These are phyloP conservation scores for Bombyx mori DNA, from an alignment of 1,140 invertebrate genomes.

Conservation along the genomic window DNA sequence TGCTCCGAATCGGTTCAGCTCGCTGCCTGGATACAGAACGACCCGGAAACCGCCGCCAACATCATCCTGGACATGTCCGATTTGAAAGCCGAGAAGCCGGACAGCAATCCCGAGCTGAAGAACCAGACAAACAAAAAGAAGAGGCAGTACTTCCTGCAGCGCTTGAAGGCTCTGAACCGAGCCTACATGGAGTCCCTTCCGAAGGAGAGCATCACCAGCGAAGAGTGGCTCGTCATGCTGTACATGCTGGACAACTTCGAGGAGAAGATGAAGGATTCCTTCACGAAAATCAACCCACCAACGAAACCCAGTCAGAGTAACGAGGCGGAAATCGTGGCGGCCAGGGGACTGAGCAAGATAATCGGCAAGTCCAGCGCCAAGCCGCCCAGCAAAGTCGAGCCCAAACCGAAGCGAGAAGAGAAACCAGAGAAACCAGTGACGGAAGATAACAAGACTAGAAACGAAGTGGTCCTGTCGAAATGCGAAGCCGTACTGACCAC, in stretches of 20 bases:
- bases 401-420: conserved; percentile 32
- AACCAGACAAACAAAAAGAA: conserved; percentile 35
- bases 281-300: conserved; percentile 31
- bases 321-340: conserved; percentile 61
- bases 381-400: conserved; percentile 36
- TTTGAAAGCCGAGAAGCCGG: conserved; percentile 33
- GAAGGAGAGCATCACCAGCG: conserved; percentile 45
- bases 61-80: conserved; percentile 50
- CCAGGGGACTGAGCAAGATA: conserved; percentile 61
- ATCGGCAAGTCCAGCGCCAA: conserved; percentile 49
- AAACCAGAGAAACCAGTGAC: conserved; percentile 19
- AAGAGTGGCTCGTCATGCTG: conserved; percentile 61
- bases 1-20: conserved; percentile 49
- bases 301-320: conserved; percentile 26
- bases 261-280: conserved; percentile 44
- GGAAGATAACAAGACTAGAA: conserved; percentile 34
- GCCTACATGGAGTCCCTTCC: conserved; percentile 52
- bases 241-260: conserved; percentile 56
- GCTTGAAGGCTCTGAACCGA: conserved; percentile 51
- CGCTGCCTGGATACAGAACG: conserved; percentile 41
- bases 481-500: conserved; percentile 51
- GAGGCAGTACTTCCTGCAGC: conserved; percentile 46
- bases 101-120: conserved; percentile 40
- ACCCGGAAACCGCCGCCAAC: conserved; percentile 45
- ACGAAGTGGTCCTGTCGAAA: conserved; percentile 43